Conservation (phyloP, 2,113 vertebrate species). For the Myiopsitta monachus region DNA sequence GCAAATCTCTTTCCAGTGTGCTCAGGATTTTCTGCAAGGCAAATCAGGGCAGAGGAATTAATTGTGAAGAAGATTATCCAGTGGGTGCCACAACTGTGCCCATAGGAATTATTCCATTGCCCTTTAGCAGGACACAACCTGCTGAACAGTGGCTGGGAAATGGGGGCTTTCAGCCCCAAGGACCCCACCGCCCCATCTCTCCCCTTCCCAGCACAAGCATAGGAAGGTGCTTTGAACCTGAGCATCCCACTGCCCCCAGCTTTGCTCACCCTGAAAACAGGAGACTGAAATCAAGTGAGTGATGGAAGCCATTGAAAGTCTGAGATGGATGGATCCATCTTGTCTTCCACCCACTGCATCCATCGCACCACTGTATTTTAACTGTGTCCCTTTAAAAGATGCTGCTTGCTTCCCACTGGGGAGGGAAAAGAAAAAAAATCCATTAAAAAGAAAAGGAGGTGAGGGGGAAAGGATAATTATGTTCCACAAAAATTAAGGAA, state of each 20-base stretch:
- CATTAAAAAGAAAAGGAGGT: neutral
- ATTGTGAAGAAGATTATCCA: fast-evolving
- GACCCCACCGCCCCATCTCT: neutral
- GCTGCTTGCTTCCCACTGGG: neutral
- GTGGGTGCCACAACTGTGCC: neutral
- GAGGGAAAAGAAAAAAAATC: neutral
- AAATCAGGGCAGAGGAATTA: neutral
- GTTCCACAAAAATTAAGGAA: conserved; percentile 45
- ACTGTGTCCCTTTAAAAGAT: neutral
- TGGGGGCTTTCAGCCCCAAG: neutral
- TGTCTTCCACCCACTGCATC: neutral
- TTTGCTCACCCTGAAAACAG: neutral
- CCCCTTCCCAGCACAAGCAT: neutral
- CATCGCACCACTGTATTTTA: neutral
- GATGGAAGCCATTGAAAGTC: neutral
- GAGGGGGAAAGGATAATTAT: conserved; percentile 16
- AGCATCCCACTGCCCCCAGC: neutral
- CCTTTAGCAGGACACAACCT: neutral
- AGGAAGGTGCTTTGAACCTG: neutral
- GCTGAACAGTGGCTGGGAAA: neutral
- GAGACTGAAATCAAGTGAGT: neutral
- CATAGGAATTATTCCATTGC: neutral
- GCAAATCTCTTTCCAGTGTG: fast-evolving
- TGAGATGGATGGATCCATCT: neutral
- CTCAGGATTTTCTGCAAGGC: neutral